A percentile compares a stretch with the other conserved stretches of the same genome.
Conservation (phyloP, 2,797 vertebrate genomes). For the Notolepis coatsorum region DNA sequence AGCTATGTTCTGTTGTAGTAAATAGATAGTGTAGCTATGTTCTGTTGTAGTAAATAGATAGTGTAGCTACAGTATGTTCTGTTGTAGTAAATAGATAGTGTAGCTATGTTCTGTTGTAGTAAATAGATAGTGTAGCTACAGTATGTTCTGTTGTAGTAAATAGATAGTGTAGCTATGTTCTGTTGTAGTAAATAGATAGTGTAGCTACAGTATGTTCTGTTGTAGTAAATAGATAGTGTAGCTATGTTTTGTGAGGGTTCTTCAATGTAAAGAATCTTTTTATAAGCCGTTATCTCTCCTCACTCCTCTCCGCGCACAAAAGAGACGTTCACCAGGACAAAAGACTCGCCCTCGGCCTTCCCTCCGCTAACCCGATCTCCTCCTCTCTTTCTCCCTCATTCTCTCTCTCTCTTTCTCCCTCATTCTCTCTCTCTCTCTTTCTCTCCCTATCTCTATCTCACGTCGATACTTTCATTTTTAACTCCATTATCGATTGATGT, state of each 20-base stretch:
- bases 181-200: too few relatives aligned
- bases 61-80: too few relatives aligned
- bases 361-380: constrained; percentile 35
- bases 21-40: too few relatives aligned
- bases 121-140: too few relatives aligned
- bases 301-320: constrained; percentile 57
- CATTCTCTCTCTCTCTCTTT: neutral
- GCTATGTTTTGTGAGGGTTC: neutral
- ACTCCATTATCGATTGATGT: neutral
- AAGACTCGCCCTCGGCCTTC: constrained; percentile 46
- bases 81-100: too few relatives aligned
- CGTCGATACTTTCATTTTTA: neutral
- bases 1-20: too few relatives aligned
- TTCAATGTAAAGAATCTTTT: neutral
- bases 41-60: too few relatives aligned
- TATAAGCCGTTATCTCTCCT: constrained; percentile 9
- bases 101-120: too few relatives aligned
- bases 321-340: constrained; percentile 58
- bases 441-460: constrained; percentile 3
- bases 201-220: too few relatives aligned
- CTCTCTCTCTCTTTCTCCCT: neutral
- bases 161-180: too few relatives aligned
- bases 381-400: neutral
- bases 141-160: too few relatives aligned
- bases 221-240: neutral